Conservation (phyloP, 2,113 vertebrate species). For the Nyctibius bracteatus region DNA sequence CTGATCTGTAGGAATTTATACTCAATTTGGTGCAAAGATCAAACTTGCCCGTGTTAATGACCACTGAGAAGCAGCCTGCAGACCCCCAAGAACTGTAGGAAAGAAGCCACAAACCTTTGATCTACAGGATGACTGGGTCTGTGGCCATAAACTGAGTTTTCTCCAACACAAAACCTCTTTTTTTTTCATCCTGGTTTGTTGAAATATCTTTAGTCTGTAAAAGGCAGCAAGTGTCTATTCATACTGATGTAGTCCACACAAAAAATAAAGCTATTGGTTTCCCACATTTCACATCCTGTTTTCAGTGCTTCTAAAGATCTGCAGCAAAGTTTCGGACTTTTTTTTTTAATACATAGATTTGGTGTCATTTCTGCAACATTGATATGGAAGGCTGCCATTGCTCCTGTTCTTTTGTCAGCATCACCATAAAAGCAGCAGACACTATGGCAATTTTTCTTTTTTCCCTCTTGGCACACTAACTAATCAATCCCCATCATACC, state of each 20-base stretch:
- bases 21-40: neutral
- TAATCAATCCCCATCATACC: neutral
- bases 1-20: neutral
- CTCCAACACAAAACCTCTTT: neutral
- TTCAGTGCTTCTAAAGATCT: neutral
- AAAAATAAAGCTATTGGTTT: neutral
- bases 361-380: neutral
- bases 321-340: neutral
- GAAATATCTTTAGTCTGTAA: neutral
- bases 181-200: neutral
- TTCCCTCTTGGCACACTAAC: neutral
- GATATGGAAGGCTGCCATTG: neutral
- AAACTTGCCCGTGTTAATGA: neutral
- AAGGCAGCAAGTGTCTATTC: neutral
- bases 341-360: neutral
- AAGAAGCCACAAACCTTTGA: neutral
- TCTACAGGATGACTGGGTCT: neutral
- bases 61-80: neutral
- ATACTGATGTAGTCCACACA: neutral
- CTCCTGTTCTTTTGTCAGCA: neutral
- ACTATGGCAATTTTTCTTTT: neutral
- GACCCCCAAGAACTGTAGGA: neutral
- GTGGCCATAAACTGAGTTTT: neutral
- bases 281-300: neutral
- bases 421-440: neutral